Evolutionary conservation across 1,140 invertebrate species (phyloP), one percentile per base, ranked within the genome.

Genomic region (Galendromus occidentalis): DNA sequence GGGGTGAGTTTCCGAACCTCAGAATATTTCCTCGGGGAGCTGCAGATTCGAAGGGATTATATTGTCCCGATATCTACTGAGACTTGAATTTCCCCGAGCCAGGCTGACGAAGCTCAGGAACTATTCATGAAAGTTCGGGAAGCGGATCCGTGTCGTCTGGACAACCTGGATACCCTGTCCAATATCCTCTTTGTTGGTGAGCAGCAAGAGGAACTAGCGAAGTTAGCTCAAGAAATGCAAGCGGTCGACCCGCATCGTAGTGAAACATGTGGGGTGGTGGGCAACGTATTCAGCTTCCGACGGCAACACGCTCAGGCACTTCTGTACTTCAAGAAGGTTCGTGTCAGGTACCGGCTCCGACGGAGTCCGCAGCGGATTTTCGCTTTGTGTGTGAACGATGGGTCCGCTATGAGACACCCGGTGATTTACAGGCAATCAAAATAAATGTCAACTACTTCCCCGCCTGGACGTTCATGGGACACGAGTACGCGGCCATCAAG

Each of bases 401-500:
- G n/a, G n/a, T n/a, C n/a, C n/a, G n/a, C n/a, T n/a, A n/a, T n/a
- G n/a, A n/a, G n/a, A n/a, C n/a, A n/a, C n/a, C 33, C 9, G 33
- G 9, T 39, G 33, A 39, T 66, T 68, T 68, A 39, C 80, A 94
- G 71, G 95, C 94, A 0, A 76, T 99, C 14, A 87, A 90, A 75
- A 75, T 98, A 0, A 94, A 97, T 80, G 92, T 94, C 0, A 84
- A 91, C 69, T 95, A 95, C 75, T 77, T 95, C 25, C 77, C 90
- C 1, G 92, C 92, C 0, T 98, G 93, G 92, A 97, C 94, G 0
- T 77, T 99, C 29, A 90, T 98, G 82, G 96, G 96, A 0, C 95
- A 99, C 75, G 95, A 98, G 77, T 98, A 91, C 76, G 93, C 98
- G 85, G 94, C 98, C 79, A 83, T 98, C 76, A 98, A 98, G 76